Conservation (phyloP, 2,797 vertebrate species). For the Glossophaga mutica region DNA sequence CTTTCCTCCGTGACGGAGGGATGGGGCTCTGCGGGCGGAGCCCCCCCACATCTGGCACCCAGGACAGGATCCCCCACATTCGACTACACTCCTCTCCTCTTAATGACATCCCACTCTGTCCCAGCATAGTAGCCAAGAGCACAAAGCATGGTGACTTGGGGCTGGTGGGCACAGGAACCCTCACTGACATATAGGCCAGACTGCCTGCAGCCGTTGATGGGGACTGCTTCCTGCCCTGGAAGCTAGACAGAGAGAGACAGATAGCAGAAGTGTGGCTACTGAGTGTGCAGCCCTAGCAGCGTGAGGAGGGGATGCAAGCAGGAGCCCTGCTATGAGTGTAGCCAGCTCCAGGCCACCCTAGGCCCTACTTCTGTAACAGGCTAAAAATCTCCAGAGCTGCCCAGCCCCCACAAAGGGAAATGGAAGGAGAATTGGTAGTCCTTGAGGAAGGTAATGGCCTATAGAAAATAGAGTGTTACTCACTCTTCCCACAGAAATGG, state of each 20-base stretch:
- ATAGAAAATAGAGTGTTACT: constrained; percentile 8
- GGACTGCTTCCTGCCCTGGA: neutral
- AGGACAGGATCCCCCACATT: too few species aligned
- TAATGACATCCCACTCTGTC: neutral
- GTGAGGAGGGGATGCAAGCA: neutral
- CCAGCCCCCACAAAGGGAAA: neutral
- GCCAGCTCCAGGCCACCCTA: neutral
- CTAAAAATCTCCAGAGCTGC: neutral
- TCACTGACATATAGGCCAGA: neutral
- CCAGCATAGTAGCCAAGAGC: neutral
- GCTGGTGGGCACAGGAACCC: neutral
- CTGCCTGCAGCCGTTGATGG: neutral
- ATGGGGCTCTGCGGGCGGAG: too few species aligned
- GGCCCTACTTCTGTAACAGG: neutral
- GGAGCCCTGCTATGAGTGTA: neutral
- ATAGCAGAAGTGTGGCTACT: neutral
- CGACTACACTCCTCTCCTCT: neutral
- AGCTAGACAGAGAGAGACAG: neutral
- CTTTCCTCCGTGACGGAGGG: too few species aligned
- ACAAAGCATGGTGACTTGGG: neutral
- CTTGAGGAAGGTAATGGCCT: constrained; percentile 4
- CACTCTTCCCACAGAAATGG: neutral
- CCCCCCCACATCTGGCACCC: too few species aligned
- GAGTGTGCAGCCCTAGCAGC: neutral
- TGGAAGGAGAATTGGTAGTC: neutral